Evolutionary conservation across 2,797 vertebrate species (phyloP).

Genomic region (Chanos chanos): DNA sequence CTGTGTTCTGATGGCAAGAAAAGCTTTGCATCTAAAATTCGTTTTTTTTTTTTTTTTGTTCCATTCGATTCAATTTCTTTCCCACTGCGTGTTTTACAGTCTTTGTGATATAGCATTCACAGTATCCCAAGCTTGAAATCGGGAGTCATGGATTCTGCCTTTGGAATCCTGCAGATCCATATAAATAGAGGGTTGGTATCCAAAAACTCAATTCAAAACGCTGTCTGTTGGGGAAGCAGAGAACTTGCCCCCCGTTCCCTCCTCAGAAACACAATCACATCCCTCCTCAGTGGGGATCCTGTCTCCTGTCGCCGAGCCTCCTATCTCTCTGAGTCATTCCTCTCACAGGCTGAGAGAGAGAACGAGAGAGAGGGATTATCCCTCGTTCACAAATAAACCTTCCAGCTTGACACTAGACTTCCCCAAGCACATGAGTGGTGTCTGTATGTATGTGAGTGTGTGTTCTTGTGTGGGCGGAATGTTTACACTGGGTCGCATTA

Average conservation of each 20-base stretch:
- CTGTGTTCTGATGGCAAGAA: too few relatives aligned
- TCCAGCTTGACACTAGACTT: too few relatives aligned
- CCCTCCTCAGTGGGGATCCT: neutral
- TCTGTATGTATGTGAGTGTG: neutral
- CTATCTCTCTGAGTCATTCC: conserved; percentile 1
- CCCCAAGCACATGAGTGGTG: too few relatives aligned
- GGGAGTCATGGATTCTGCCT: conserved; percentile 12
- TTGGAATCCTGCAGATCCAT: conserved; percentile 20
- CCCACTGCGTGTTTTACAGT: conserved; percentile 8
- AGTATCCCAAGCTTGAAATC: neutral
- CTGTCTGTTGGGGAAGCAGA: neutral
- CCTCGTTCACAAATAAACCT: neutral
- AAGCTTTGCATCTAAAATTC: too few relatives aligned
- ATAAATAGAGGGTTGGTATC: conserved; percentile 9
- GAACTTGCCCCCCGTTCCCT: neutral
- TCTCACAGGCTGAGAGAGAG: neutral
- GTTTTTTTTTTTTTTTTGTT: conserved; percentile 18
- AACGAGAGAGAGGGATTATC: neutral
- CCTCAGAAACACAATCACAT: neutral
- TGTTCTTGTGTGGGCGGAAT: neutral
- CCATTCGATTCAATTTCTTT: conserved; percentile 10
- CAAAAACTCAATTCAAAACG: neutral
- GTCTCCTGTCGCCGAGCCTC: neutral
- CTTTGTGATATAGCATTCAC: neutral
- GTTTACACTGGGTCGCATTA: neutral